Base-by-base conservation (phyloP, 2,113 vertebrate genomes). In the Ursus arctos region DNA sequence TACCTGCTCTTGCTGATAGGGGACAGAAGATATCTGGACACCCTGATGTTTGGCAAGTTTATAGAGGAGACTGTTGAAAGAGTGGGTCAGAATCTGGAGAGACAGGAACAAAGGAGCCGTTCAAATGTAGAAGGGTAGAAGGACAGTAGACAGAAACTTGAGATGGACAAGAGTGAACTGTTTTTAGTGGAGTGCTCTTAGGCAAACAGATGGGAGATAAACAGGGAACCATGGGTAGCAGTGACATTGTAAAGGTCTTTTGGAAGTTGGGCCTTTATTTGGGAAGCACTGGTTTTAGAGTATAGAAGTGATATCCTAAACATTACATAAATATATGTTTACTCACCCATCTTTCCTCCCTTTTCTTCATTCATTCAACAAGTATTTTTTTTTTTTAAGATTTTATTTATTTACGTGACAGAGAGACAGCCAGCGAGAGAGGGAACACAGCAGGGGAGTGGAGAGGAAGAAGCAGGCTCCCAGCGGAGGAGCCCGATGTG, bases 281-380 rank as follows among this genome's bases (percentile, higher is more conserved):
- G 76, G 19, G n/a, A 85, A 93, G 36, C 14, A 43, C 19, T 81
- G 43, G 13, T 63, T 53, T 85, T 94, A 65, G 40, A 53, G 10
- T 61, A 81, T 7, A 61, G 51, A 80, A 36, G 2, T 49, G 22
- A 88, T 47, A 3, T 83, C 22, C 7, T 79, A 65, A 95, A 63
- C 8, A 59, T 57, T 59, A 53, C 14, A 24, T 26, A 69, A 49
- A 33, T 33, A 26, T 74, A 24, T 57, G 12, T 72, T 82, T 67
- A 83, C n/a, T 88, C 18, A 88, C 43, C 24, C 15, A 18, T 16
- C 26, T 71, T 91, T 40, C 28, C 33, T 77, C 61, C 49, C 31
- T 82, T 74, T 53, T 91, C 69, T 77, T 93, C 21, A n/a, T 76
- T 86, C 72, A 80, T 53, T 96, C 49, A 82, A 36, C 40, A 90